Base-by-base conservation (phyloP, 2,888 invertebrate genomes). In the Masnerella sp. region DNA sequence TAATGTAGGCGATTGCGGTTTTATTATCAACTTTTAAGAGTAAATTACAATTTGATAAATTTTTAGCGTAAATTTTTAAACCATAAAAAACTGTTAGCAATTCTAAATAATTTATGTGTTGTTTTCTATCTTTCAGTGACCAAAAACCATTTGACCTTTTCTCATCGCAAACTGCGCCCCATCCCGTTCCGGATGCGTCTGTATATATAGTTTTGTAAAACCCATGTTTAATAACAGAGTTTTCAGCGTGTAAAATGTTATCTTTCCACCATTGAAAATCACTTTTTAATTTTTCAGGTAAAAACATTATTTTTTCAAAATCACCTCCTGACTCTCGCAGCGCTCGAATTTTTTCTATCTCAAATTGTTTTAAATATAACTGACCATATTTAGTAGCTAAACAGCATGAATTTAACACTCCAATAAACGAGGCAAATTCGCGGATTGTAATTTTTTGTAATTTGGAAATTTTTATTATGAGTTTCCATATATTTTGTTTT, bases 51-150 rank as follows among this genome's bases (percentile, higher is more conserved):
- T 51, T n/a, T 1, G 12, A 15, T 2, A 25, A 12, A 11, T 38
- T 12, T 4, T 54, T 25, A 9, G 65, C 74, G 43, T 62, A 77
- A 42, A 52, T 65, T 45, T 75, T 51, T 2, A 71, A 20, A 2
- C 51, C 64, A 7, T 49, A 47, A 22, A 40, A 54, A 42, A 45
- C 67, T 9, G 74, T 73, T 54, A 40, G 3, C 5, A 74, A 22
- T 20, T 77, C 73, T 0, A 72, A 40, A n/a, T 45, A 30, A 62
- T 77, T 76, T 17, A 76, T 76, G 40, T 49, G 61, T 14, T 45
- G 2, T 1, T 5, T 5, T 22, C 9, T 36, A 2, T 52, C 52
- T 15, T 20, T 22, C 1, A 14, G 2, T 2, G 36, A 38, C 38
- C 38, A 52, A 9, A 32, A 52, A 3, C 38, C 52, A 22, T 52